Percentiles rank a stretch among this genome's conserved stretches.
Conservation (phyloP, 2,113 vertebrate genomes). For the Myotis yumanensis region DNA sequence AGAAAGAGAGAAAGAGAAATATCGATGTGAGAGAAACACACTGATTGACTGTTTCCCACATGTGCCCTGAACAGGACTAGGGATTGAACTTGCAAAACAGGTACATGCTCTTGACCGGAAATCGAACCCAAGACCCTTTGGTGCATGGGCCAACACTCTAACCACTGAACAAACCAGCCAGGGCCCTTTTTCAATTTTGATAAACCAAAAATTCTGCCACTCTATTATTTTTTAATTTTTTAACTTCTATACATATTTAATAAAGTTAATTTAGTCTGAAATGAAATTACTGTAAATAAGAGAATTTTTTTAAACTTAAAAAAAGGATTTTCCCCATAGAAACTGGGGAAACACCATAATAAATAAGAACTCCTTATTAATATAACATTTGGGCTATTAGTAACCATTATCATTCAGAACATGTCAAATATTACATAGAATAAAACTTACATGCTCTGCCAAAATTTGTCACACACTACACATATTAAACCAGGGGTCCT, state of each 20-base stretch:
- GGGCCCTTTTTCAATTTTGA: background rate
- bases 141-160: too few species aligned
- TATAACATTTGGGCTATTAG: background rate
- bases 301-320: background rate
- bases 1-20: too few species aligned
- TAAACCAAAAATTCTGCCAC: background rate
- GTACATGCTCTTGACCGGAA: too few species aligned
- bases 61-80: too few species aligned
- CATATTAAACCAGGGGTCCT: background rate
- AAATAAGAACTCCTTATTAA: background rate
- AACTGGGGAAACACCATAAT: background rate
- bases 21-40: too few species aligned
- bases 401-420: background rate
- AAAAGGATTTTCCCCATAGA: background rate
- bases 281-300: conserved; percentile 2
- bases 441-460: background rate
- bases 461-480: background rate
- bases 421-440: conserved; percentile 14
- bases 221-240: conserved; percentile 43
- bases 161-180: too few species aligned
- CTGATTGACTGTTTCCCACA: too few species aligned
- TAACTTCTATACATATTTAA: conserved; percentile 5
- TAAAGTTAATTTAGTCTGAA: background rate
- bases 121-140: too few species aligned
- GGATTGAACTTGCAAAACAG: too few species aligned